Evolutionary conservation across 2,888 invertebrate genomes (phyloP).

Genomic region (Lepidocyrtinus sp.): DNA sequence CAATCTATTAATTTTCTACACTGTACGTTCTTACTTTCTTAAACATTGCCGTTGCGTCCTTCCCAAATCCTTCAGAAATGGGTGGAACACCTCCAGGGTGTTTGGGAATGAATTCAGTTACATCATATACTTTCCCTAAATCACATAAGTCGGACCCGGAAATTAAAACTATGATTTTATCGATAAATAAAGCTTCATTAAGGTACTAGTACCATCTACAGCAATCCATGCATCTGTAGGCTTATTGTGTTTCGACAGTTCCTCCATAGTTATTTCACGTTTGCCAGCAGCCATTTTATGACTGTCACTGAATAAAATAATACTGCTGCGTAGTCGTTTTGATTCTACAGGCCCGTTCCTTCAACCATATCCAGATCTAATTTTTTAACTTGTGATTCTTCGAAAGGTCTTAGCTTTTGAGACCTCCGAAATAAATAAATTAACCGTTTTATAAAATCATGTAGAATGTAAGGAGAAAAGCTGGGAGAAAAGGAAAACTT

Average conservation of each 20-base stretch:
- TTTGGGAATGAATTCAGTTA: constrained; percentile 18
- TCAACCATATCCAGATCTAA: too few relatives aligned
- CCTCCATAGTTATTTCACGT: constrained; percentile 21
- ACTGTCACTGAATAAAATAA: too few relatives aligned
- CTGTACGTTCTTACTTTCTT: constrained; percentile 2
- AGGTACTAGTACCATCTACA: constrained; percentile 11
- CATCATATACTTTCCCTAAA: constrained; percentile 45
- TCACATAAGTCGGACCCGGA: too few relatives aligned
- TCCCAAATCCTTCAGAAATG: constrained; percentile 34
- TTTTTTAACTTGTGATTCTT: too few relatives aligned
- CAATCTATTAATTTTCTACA: not conserved
- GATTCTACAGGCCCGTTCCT: too few relatives aligned
- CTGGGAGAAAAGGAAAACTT: too few relatives aligned
- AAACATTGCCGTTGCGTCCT: constrained; percentile 34
- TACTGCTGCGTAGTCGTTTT: too few relatives aligned
- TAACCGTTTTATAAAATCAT: too few relatives aligned
- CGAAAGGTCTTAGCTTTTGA: too few relatives aligned
- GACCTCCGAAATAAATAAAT: too few relatives aligned
- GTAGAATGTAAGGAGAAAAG: too few relatives aligned
- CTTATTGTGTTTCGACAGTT: constrained; percentile 31
- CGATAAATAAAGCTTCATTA: not conserved
- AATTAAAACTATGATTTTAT: not conserved
- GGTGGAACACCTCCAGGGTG: constrained; percentile 35
- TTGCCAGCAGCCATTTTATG: too few relatives aligned
- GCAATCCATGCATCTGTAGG: constrained; percentile 37